These are phyloP conservation scores for Magallana ariakensis DNA, from an alignment of 1,140 invertebrate genomes.

Conservation along the genomic window DNA sequence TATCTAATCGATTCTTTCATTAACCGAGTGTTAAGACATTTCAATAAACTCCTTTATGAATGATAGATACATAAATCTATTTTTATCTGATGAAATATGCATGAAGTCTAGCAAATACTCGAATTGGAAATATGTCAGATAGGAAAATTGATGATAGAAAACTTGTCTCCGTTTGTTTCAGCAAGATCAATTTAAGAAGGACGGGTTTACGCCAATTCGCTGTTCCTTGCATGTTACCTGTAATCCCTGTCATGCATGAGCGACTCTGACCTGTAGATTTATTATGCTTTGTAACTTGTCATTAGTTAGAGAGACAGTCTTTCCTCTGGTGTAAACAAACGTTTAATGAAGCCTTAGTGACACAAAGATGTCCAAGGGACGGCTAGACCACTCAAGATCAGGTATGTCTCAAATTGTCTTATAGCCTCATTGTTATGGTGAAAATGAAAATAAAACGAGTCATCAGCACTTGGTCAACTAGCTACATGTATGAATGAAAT, in stretches of 20 bases:
- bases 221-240: not conserved
- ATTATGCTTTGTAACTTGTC: not conserved
- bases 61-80: not conserved
- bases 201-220: not conserved
- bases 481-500: too few species aligned
- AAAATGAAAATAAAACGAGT: not conserved
- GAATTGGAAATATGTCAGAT: not conserved
- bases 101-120: not conserved
- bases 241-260: not conserved
- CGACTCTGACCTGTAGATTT: not conserved
- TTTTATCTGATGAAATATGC: not conserved
- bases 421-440: not conserved
- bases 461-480: too few species aligned
- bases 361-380: slow-evolving; percentile 22
- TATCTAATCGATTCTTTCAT: too few species aligned
- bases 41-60: too few species aligned
- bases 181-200: not conserved
- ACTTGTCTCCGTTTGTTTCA: not conserved
- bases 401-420: not conserved
- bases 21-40: too few species aligned
- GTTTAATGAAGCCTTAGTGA: slow-evolving; percentile 14
- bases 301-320: not conserved
- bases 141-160: slow-evolving; percentile 12
- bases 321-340: slow-evolving; percentile 18
- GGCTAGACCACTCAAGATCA: not conserved